Percentiles rank a stretch among this genome's conserved stretches.
Conservation (phyloP, 2,113 vertebrate genomes). For the Alligator mississippiensis region DNA sequence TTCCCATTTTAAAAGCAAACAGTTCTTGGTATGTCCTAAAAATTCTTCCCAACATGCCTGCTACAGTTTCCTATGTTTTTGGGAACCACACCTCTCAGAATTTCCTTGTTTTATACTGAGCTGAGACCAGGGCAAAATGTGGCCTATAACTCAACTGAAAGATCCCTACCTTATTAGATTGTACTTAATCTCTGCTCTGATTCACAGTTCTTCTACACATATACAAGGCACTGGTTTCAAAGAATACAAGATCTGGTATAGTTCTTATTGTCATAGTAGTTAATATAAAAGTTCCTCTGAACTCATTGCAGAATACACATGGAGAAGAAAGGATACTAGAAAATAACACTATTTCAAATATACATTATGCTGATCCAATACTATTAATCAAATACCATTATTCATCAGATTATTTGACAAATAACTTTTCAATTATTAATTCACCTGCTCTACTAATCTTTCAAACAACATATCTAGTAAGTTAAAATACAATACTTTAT, state of each 20-base stretch:
- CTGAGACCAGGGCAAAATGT: not conserved
- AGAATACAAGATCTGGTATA: not conserved
- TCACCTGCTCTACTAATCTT: not conserved
- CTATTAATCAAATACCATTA: not conserved
- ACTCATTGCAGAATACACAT: not conserved
- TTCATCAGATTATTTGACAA: not conserved
- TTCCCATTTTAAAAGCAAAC: not conserved
- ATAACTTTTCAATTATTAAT: not conserved
- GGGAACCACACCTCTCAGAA: not conserved
- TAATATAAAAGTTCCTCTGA: not conserved
- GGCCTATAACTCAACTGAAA: not conserved
- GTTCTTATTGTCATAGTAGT: not conserved
- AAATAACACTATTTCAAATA: not conserved
- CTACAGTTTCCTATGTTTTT: not conserved
- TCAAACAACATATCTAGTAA: fast-evolving
- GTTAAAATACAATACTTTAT: too few relatives aligned
- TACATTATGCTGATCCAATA: not conserved
- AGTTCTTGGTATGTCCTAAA: not conserved
- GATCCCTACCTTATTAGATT: not conserved
- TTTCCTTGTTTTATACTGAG: not conserved
- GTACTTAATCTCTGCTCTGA: not conserved
- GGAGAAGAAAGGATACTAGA: fast-evolving
- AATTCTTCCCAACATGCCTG: fast-evolving
- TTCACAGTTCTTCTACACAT: not conserved
- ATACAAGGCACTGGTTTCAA: not conserved